Evolutionary conservation across 1,140 invertebrate genomes (phyloP).

Genomic region (Nautilus pompilius): DNA sequence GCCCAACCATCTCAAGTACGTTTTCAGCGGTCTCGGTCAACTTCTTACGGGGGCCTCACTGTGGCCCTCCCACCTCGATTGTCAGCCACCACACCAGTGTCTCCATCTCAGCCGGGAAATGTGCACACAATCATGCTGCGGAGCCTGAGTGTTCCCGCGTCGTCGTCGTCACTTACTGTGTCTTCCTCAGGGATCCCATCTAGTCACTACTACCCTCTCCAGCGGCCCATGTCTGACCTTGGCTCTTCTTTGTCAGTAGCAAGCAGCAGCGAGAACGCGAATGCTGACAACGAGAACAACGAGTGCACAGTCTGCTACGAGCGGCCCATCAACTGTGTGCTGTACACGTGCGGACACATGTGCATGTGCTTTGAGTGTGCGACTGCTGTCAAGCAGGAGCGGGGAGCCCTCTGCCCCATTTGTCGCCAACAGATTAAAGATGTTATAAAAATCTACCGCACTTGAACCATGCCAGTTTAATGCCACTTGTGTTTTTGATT

Average conservation of each 20-base stretch:
- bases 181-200: too few species aligned
- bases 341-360: slow-evolving; percentile 97
- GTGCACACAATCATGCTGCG: slow-evolving; percentile 19
- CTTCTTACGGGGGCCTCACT: slow-evolving; percentile 22
- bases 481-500: neutral
- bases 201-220: slow-evolving; percentile 15
- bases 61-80: slow-evolving; percentile 31
- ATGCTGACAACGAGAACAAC: slow-evolving; percentile 15
- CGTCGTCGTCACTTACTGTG: neutral
- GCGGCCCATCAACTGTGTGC: slow-evolving; percentile 83
- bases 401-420: slow-evolving; percentile 86
- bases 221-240: neutral
- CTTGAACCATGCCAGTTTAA: slow-evolving; percentile 60
- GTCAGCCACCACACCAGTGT: slow-evolving; percentile 11
- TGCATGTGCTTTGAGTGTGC: slow-evolving; percentile 98
- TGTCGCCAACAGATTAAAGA: slow-evolving; percentile 89
- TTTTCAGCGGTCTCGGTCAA: slow-evolving; percentile 32
- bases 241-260: slow-evolving; percentile 20
- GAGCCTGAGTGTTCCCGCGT: slow-evolving; percentile 26
- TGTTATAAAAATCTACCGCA: slow-evolving; percentile 92
- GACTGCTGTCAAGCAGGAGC: slow-evolving; percentile 80
- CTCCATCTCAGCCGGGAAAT: slow-evolving; percentile 10
- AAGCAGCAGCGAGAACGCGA: slow-evolving; percentile 10
- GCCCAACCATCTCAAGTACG: neutral
- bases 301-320: slow-evolving; percentile 96